phyloP scores from a whole-genome alignment of 2,113 vertebrate species.

The Melierax canorus region DNA sequence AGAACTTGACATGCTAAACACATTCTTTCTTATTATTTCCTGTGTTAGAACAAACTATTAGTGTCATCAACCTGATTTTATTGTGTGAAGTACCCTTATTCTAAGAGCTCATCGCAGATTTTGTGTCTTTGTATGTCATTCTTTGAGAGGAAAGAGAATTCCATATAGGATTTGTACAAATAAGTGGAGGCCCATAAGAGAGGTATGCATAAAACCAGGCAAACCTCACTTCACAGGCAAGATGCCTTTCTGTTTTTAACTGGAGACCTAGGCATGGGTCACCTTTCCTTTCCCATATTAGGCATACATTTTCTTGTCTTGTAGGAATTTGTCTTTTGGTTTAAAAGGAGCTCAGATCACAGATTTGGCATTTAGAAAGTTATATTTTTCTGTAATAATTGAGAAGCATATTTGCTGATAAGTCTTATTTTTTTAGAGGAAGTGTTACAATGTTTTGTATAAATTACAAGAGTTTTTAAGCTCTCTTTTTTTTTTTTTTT shows the following conservation, averaged over 20 bases:
- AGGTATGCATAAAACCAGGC: not conserved
- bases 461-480: not conserved
- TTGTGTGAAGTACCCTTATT: not conserved
- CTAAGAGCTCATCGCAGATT: not conserved
- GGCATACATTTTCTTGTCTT: not conserved
- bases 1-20: not conserved
- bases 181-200: not conserved
- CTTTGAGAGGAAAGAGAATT: not conserved
- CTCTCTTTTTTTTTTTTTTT: not conserved
- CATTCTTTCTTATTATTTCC: not conserved
- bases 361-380: not conserved
- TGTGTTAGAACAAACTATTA: not conserved
- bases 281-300: not conserved
- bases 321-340: not conserved
- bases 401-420: not conserved
- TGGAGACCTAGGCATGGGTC: not conserved
- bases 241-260: not conserved
- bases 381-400: not conserved
- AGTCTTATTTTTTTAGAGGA: not conserved
- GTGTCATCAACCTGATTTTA: not conserved
- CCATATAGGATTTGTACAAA: not conserved
- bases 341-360: not conserved
- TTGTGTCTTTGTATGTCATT: not conserved
- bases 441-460: not conserved
- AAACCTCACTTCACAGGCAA: not conserved